phyloP scores from a whole-genome alignment of 2,797 vertebrate species.

The Oreochromis grahami region DNA sequence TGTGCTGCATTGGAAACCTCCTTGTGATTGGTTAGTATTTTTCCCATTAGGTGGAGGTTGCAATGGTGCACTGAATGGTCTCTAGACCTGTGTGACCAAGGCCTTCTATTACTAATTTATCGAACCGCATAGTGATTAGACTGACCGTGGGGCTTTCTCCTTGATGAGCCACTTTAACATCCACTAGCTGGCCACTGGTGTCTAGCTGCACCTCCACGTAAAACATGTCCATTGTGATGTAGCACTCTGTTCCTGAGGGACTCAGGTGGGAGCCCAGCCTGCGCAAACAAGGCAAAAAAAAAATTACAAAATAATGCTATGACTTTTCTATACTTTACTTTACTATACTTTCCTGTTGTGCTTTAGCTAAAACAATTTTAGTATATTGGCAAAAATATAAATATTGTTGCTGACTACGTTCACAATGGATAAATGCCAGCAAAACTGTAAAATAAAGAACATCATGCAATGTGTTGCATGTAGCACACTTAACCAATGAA shows the following conservation, averaged over 20 bases:
- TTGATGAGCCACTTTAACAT: conserved; percentile 98
- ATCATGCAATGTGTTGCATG: background rate
- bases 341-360: background rate
- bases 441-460: background rate
- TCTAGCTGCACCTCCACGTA: conserved; percentile 98
- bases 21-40: background rate
- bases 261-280: conserved; percentile 94
- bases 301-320: background rate
- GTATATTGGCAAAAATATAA: background rate
- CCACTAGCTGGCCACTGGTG: conserved; percentile 86
- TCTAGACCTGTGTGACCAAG: background rate
- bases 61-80: background rate
- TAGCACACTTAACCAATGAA: background rate
- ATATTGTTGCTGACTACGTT: background rate
- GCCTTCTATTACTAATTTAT: background rate
- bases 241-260: conserved; percentile 94
- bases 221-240: conserved; percentile 99
- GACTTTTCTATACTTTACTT: background rate
- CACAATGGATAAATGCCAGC: background rate
- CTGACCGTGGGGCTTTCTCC: conserved; percentile 96
- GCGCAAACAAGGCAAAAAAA: background rate
- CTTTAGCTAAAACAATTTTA: background rate
- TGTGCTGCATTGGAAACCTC: background rate
- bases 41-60: background rate
- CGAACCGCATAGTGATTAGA: background rate